Conservation (phyloP, 2,797 vertebrate species). For the Rousettus madagascariensis region DNA sequence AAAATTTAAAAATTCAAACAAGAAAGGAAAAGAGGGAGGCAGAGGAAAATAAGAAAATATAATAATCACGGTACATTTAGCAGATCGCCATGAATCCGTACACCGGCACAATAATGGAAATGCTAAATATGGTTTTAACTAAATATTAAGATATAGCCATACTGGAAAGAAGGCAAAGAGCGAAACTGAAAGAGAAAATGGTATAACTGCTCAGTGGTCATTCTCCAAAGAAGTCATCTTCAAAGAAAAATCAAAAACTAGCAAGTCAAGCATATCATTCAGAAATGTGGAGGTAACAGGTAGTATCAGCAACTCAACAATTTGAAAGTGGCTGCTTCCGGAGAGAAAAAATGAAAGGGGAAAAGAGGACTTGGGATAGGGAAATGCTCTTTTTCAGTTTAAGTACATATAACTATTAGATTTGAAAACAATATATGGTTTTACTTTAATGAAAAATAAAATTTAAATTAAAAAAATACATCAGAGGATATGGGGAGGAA, state of each 20-base stretch:
- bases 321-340: neutral
- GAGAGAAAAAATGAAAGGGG: neutral
- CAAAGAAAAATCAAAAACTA: neutral
- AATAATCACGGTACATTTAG: neutral
- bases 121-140: neutral
- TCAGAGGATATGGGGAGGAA: neutral
- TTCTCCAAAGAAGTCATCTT: neutral
- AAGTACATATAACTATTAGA: neutral
- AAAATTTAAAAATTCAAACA: conserved; percentile 34
- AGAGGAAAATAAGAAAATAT: neutral
- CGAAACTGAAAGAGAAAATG: neutral
- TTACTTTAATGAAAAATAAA: conserved; percentile 22
- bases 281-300: neutral
- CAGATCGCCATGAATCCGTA: neutral
- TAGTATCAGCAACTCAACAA: neutral
- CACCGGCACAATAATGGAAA: neutral
- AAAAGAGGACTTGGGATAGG: neutral
- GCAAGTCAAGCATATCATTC: neutral
- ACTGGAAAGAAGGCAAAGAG: neutral
- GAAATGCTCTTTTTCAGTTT: neutral
- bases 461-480: conserved; percentile 20
- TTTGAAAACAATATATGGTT: conserved; percentile 5
- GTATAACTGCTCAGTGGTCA: neutral
- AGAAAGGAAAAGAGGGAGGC: neutral
- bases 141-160: neutral